phyloP scores from a whole-genome alignment of 2,113 vertebrate species.

The Malurus alboscapulatus region DNA sequence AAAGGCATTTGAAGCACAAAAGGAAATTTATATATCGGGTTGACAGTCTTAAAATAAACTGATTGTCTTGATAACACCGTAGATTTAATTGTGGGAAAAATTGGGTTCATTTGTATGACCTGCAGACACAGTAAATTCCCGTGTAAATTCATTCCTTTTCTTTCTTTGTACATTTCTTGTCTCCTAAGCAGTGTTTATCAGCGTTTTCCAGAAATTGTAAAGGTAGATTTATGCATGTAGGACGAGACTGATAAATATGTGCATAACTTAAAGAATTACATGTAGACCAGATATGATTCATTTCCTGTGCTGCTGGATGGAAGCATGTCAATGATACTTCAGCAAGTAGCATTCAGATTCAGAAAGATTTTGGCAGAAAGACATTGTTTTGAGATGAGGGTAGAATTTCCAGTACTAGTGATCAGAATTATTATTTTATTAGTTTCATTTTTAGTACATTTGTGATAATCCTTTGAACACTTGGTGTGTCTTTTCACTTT shows the following conservation, averaged over 20 bases:
- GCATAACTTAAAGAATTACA: slow-evolving; percentile 42
- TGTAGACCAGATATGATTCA: background rate
- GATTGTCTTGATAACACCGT: slow-evolving; percentile 70
- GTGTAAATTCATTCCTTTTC: slow-evolving; percentile 56
- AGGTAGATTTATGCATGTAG: slow-evolving; percentile 49
- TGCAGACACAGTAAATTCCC: slow-evolving; percentile 57
- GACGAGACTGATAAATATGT: slow-evolving; percentile 37
- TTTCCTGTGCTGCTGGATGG: slow-evolving; percentile 19
- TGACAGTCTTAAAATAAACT: slow-evolving; percentile 78
- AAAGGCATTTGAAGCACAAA: slow-evolving; percentile 77
- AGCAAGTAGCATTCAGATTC: background rate
- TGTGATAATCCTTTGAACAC: background rate
- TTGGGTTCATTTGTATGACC: slow-evolving; percentile 32
- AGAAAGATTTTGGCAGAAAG: slow-evolving; percentile 8
- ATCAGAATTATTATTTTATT: background rate
- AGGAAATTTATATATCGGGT: slow-evolving; percentile 79
- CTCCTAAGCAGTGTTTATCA: slow-evolving; percentile 39
- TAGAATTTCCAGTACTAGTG: background rate
- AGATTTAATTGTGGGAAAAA: slow-evolving; percentile 73
- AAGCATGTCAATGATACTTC: background rate
- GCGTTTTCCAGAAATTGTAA: slow-evolving; percentile 51
- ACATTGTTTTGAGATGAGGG: background rate
- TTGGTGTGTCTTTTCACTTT: background rate
- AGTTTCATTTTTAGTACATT: background rate
- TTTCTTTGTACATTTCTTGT: slow-evolving; percentile 39